A percentile compares a stretch with the other conserved stretches of the same genome.
phyloP scores from a whole-genome alignment of 2,113 vertebrate species.

The Pluvialis apricaria region DNA sequence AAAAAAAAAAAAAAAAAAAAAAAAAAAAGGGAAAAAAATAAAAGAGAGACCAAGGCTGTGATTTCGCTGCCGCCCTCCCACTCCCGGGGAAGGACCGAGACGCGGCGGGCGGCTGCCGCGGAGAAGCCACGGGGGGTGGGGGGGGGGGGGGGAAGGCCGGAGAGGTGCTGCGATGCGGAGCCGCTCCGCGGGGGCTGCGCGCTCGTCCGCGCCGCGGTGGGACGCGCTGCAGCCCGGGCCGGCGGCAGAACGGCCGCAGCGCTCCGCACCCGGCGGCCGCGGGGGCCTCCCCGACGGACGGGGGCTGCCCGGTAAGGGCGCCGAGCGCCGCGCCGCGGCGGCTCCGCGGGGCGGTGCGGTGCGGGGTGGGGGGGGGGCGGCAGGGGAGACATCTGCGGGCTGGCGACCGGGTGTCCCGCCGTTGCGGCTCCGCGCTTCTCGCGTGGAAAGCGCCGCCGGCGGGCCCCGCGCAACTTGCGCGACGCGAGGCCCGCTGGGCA shows the following conservation, averaged over 20 bases:
- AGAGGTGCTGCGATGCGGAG: background rate
- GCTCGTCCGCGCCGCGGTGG: background rate
- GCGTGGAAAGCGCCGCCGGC: background rate
- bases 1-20: background rate
- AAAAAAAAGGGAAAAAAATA: too few relatives aligned
- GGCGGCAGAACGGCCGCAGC: background rate
- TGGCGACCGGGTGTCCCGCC: background rate
- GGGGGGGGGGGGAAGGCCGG: background rate
- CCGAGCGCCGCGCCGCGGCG: background rate
- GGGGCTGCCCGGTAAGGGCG: background rate
- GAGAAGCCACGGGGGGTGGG: background rate
- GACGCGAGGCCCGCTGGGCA: background rate
- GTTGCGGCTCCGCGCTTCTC: background rate
- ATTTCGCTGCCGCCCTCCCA: background rate
- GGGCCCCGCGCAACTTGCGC: constrained; percentile 11
- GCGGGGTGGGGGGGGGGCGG: too few relatives aligned
- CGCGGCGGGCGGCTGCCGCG: background rate
- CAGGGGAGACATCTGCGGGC: too few relatives aligned
- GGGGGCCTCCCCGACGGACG: background rate
- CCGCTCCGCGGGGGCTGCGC: background rate
- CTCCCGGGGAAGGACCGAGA: background rate
- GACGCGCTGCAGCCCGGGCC: background rate
- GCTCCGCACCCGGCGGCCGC: background rate
- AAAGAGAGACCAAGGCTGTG: background rate
- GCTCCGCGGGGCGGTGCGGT: background rate